These are phyloP conservation scores for Hippocampus comes DNA, from an alignment of 2,113 vertebrate genomes.

Conservation along the genomic window DNA sequence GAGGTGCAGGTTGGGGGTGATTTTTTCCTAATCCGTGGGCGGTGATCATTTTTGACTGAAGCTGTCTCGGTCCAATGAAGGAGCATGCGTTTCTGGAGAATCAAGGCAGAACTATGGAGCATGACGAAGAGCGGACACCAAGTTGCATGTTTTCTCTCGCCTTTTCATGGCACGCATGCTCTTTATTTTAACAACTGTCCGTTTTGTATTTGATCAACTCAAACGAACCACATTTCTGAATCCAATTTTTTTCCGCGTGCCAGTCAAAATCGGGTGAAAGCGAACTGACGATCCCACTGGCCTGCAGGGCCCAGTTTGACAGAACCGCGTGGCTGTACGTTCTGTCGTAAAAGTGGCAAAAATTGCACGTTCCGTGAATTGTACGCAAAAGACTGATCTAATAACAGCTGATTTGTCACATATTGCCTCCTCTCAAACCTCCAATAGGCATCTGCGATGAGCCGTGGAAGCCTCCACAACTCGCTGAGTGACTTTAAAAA, in stretches of 20 bases:
- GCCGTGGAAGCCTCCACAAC: not conserved
- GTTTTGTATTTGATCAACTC: not conserved
- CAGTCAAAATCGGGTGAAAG: not conserved
- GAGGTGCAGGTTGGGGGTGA: no score
- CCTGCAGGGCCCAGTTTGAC: not conserved
- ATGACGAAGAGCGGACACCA: not conserved
- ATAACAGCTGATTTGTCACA: constrained; percentile 11
- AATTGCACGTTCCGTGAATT: not conserved
- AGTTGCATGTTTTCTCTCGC: not conserved
- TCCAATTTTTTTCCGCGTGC: not conserved
- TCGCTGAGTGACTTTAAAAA: not conserved
- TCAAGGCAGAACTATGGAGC: not conserved
- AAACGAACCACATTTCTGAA: not conserved
- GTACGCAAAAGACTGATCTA: constrained; percentile 5
- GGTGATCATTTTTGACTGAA: not conserved
- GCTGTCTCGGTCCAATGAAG: not conserved
- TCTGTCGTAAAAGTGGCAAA: not conserved
- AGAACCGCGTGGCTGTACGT: not conserved
- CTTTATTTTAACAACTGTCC: not conserved
- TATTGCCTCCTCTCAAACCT: constrained; percentile 23
- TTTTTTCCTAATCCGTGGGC: not conserved
- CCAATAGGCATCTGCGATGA: constrained; percentile 15
- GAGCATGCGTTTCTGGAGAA: not conserved
- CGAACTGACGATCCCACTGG: not conserved
- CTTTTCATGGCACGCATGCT: not conserved